Evolutionary conservation across 2,888 invertebrate species (phyloP), one percentile per base, ranked within the genome.

Genomic region (Cryptus armator): DNA sequence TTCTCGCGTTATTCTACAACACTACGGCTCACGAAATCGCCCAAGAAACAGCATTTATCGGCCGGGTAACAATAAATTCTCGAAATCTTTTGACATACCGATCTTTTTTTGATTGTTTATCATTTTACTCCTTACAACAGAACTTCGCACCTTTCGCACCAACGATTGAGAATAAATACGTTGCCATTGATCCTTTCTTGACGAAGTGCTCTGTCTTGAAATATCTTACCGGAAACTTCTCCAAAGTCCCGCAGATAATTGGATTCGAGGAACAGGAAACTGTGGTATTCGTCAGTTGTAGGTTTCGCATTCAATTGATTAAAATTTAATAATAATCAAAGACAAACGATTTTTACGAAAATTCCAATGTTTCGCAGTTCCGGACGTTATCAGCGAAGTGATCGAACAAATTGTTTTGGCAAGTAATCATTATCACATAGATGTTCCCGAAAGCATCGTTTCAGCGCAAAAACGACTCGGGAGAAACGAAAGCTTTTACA

Each of bases 241-340:
- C 91, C n/a, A 94, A 94, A 89, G 94, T 95, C 0, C 95, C 95
- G 0, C 94, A 94, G 32, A 94, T 95, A 86, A 89, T 94, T 64
- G 95, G 95, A 4, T 94, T 94, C 87, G 95, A 94, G 80, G 91
- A 93, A 9, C 91, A 94, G n/a, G 95, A 95, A 89, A 84, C 83
- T 9, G 0, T 86, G 10, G 51, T 78, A 6, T 79, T 84, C 56
- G 68, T 44, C 32, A 44, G 32, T 79, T 24, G 87, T 87, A 82
- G 12, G 75, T 56, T 70, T 29, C 14, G 12, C 9, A 5, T 3
- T 12, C 3, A 6, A 71, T 10, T 53, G 5, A 16, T 16, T 56
- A 10, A 56, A 16, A 51, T 3, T 16, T 10, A 14, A 6, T 37
- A 37, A 10, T 2, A 9, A 19, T 19, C 16, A 3, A 19, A 10